These are phyloP conservation scores for Rotaria sp. DNA, from an alignment of 2,888 invertebrate species.

Conservation along the genomic window DNA sequence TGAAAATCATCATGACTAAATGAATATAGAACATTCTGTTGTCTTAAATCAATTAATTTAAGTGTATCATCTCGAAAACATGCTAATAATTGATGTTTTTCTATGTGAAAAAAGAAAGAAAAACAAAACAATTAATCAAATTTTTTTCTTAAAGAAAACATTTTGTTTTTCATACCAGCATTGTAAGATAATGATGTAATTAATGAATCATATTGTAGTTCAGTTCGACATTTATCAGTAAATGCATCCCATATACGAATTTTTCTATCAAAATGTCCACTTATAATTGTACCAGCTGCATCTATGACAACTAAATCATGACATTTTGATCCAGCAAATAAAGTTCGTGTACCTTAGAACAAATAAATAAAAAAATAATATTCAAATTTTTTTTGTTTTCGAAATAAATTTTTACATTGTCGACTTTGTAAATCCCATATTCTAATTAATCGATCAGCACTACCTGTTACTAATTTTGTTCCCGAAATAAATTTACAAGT, in stretches of 20 bases:
- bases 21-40: constrained; percentile 77
- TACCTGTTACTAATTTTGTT: constrained; percentile 87
- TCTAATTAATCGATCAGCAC: constrained; percentile 92
- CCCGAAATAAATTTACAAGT: constrained; percentile 80
- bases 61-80: constrained; percentile 90
- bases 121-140: background rate
- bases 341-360: constrained; percentile 52
- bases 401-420: constrained; percentile 65
- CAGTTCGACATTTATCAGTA: constrained; percentile 70
- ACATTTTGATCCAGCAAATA: constrained; percentile 80
- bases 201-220: constrained; percentile 80
- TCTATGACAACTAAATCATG: constrained; percentile 77
- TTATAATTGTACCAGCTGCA: constrained; percentile 68
- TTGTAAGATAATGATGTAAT: constrained; percentile 70
- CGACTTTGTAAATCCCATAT: constrained; percentile 92
- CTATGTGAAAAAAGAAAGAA: constrained; percentile 58
- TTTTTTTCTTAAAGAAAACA: background rate
- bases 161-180: background rate
- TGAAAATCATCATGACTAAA: constrained; percentile 85
- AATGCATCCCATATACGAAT: constrained; percentile 92
- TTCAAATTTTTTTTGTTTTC: background rate
- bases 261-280: constrained; percentile 93
- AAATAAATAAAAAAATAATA: background rate
- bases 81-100: constrained; percentile 77
- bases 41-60: constrained; percentile 83